Base-by-base conservation (phyloP, 2,797 vertebrate species). In the Benthosema pterotum region DNA sequence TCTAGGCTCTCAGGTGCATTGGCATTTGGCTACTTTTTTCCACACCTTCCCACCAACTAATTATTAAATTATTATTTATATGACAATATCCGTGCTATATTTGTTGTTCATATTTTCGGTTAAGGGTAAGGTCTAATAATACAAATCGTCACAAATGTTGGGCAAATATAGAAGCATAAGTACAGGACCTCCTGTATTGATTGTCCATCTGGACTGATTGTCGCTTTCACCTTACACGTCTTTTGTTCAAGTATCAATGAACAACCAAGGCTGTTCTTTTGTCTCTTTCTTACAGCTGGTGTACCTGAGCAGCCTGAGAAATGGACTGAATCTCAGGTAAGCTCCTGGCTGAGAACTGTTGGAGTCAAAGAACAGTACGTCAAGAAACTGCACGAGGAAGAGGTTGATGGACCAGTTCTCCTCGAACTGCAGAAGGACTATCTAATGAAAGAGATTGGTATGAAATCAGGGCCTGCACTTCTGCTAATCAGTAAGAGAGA, bases 271-370 rank as follows among this genome's bases (percentile, higher is more conserved):
- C 0, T 42, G 1, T 19, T 28, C 3, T 54, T 22, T 67, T 68
- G 17, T 63, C 2, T 74, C 0, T 63, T 2, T 17, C 53, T 0
- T 43, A 65, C 58, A 85, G 80, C 77, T 75, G 74, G 82, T 1
- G 8, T 69, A 56, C 38, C 25, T 53, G 32, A 75, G 0, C 8
- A 71, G 54, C 38, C 47, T 54, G 63, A 79, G 25, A 53, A 80
- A 52, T 96, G 94, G 94, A 91, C 69, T 16, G 93, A 93, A 78
- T 78, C 80, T 48, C 63, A 94, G 0, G 94, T 96, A 47, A 91
- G 82, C 57, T 51, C 42, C 0, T 95, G 94, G 94, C 83, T 96
- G 7, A 79, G 63, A 48, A 89, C 87, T 1, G 91, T 82, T 43
- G 88, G 84, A 43, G 72, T 95, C 11, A 94, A 94, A 66, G 78